Conservation (phyloP, 2,113 vertebrate species). For the Cheirogaleus medius region DNA sequence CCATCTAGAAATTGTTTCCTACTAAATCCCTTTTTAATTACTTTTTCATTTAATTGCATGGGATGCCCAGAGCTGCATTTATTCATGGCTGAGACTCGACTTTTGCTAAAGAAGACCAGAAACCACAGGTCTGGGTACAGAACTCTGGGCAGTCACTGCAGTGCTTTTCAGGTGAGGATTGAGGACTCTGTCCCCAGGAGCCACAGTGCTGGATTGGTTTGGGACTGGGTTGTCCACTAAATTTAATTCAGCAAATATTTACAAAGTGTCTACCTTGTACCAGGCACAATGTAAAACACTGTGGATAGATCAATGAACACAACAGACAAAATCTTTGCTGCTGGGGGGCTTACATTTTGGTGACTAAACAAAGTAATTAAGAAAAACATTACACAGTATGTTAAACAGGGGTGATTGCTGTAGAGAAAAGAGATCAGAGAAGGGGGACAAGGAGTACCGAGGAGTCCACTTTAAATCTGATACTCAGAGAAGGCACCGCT, state of each 20-base stretch:
- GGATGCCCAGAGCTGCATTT: background rate
- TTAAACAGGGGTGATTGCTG: background rate
- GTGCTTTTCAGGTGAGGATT: background rate
- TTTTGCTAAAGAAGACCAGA: background rate
- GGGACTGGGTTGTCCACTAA: background rate
- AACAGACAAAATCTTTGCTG: background rate
- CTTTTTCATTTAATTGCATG: background rate
- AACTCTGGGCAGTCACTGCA: background rate
- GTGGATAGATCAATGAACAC: background rate
- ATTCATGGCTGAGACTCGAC: background rate
- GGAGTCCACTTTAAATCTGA: background rate
- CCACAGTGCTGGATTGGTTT: background rate
- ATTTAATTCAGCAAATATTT: background rate
- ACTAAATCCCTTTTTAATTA: background rate
- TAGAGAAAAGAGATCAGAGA: background rate
- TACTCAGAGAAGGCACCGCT: background rate
- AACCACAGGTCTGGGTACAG: background rate
- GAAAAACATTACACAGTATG: background rate
- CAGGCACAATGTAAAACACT: background rate
- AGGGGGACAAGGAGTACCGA: background rate
- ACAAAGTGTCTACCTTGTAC: background rate
- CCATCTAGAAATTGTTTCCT: background rate
- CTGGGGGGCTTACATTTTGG: background rate
- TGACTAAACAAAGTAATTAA: background rate
- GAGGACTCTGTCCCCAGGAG: background rate